Evolutionary conservation across 2,797 vertebrate species (phyloP), one percentile per base, ranked within the genome.

Genomic region (Chaetophractus vellerosus): DNA sequence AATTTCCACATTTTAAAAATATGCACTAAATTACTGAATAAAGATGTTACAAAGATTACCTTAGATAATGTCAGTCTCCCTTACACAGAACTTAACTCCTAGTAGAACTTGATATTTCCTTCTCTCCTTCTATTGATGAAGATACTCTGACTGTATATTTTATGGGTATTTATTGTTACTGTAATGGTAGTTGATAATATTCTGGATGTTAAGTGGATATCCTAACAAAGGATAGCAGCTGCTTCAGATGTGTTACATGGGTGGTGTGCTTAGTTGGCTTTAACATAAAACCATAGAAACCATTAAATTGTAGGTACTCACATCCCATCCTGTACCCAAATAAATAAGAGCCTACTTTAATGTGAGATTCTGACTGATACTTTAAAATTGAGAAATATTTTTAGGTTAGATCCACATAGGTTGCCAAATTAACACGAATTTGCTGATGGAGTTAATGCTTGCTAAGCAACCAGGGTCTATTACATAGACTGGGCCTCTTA

Each of bases 351-450:
- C 52, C 8, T 64, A 9, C 52, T 91, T 79, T 74, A 50, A 79
- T 36, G 38, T 28, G 33, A 10, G 88, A 33, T 69, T 16, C 14
- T 92, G 50, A 63, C 93, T 28, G 75, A 66, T 59, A 10, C 19
- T 91, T 52, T 48, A 36, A 28, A 41, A 28, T 28, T 92, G 4
- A 76, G 48, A 80, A 88, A 55, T 45, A 71, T 14, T 28, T 2
- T 74, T 83, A 41, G 31, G 14, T 66, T 93, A 79, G 8, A 28
- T 61, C 69, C 23, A 76, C 6, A n/a, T 76, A 63, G 3, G 0
- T 61, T 72, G 11, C 31, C 19, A 86, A 89, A 94, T 79, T 74
- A 31, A 38, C 4, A 76, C 64, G 9, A 75, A 64, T 85, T 91
- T 88, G 9, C 33, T 79, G 6, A 16, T 61, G 71, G 41, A 82